These are phyloP conservation scores for Salticus scenicus DNA, from an alignment of 2,888 invertebrate species.

Conservation along the genomic window DNA sequence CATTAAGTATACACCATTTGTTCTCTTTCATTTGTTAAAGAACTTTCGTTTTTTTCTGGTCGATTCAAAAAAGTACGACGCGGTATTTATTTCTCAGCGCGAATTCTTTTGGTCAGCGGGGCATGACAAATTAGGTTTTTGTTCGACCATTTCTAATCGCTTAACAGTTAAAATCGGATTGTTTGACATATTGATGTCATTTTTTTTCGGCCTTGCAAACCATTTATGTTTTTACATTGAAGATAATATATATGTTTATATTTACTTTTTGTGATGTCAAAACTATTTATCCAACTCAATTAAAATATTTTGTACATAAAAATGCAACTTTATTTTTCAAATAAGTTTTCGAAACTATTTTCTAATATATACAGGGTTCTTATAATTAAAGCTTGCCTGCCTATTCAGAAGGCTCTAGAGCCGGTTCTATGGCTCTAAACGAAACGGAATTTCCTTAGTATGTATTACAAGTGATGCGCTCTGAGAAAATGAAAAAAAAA, in stretches of 20 bases:
- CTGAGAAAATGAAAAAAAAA: no score
- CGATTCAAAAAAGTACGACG: background rate
- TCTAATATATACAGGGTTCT: no score
- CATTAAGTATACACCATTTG: background rate
- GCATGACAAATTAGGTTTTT: background rate
- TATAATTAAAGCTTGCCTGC: no score
- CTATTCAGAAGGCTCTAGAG: no score
- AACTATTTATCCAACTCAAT: background rate
- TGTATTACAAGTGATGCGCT: no score
- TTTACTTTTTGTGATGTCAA: no score
- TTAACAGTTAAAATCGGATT: background rate
- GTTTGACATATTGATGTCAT: background rate
- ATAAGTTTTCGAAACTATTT: no score
- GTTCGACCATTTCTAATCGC: conserved; percentile 12
- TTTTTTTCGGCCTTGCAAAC: background rate
- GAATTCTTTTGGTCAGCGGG: conserved; percentile 5
- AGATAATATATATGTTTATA: background rate
- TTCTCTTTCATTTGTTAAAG: background rate
- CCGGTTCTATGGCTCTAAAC: no score
- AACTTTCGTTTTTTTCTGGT: background rate
- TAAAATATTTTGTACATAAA: no score
- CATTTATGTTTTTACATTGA: background rate
- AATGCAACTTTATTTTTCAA: no score
- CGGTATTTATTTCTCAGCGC: background rate
- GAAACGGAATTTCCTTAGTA: no score